Evolutionary conservation across 2,888 invertebrate species (phyloP), one percentile per base, ranked within the genome.

Genomic region (Chrysodeixis includens): DNA sequence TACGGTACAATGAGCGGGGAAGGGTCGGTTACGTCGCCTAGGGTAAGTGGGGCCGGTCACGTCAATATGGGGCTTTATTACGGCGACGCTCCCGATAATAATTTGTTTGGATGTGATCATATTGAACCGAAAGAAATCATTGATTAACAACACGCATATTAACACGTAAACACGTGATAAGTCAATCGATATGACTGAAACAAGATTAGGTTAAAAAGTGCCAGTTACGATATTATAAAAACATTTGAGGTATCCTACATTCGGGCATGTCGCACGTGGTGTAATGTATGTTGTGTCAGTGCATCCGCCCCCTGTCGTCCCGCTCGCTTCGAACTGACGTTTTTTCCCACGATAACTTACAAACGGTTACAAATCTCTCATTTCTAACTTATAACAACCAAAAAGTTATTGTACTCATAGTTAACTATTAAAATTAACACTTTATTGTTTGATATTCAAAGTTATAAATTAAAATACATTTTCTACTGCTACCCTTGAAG

Each of bases 11-110:
- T 92, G 90, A 91, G 88, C 89, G 89, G 91, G 92, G 92, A 93
- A 93, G 94, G 94, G 92, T 92, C 92, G 89, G 83, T 82, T 84
- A 83, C 86, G 85, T 88, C 87, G 89, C 88, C 86, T 92, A 90
- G 95, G 93, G 94, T 94, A 94, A 94, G 92, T 93, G 92, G 91
- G 91, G 89, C 88, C 90, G 91, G 91, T 93, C 92, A 91, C 95
- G 92, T 92, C 93, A 94, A 93, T 93, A 92, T 93, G 91, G 89
- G 86, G 88, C 90, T 93, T 92, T 93, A 93, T 93, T 93, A 92
- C 86, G 87, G 86, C 87, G 87, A 90, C 87, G 88, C 88, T 91
- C 83, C 88, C 82, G 87, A 91, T 90, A 89, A 90, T 92, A 91
- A 92, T 92, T 93, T 92, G 90, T 91, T 93, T 90, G 88, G 84